A percentile compares a stretch with the other conserved stretches of the same genome.
Evolutionary conservation across 2,797 vertebrate species (phyloP).

Genomic region (Sylvilagus floridanus): DNA sequence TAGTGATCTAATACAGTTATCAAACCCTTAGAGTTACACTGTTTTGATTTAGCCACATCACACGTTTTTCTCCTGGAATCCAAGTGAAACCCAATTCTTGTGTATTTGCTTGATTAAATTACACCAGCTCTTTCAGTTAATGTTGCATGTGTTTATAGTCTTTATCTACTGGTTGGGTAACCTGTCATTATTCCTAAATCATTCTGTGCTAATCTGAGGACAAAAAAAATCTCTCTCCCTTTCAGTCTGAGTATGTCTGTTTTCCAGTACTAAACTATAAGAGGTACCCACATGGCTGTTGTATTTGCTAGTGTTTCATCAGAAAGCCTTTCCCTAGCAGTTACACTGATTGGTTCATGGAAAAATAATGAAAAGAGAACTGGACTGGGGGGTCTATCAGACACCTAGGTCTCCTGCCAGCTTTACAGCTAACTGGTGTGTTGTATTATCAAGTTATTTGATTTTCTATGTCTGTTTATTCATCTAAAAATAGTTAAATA

Average conservation of each 20-base stretch:
- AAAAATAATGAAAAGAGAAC: not conserved
- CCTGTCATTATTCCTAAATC: slow-evolving; percentile 6
- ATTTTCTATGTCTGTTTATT: not conserved
- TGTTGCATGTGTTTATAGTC: not conserved
- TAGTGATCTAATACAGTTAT: not conserved
- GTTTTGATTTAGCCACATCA: slow-evolving; percentile 37
- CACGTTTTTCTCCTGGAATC: not conserved
- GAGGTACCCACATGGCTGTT: not conserved
- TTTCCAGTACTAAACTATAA: not conserved
- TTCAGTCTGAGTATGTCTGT: not conserved
- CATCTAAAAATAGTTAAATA: slow-evolving; percentile 7
- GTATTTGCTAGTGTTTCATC: not conserved
- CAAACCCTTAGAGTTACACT: not conserved
- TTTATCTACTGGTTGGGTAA: not conserved
- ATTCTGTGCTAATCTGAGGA: not conserved
- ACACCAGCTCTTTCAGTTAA: not conserved
- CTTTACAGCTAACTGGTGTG: not conserved
- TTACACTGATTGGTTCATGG: not conserved
- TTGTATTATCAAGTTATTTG: not conserved
- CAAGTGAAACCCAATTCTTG: slow-evolving; percentile 28
- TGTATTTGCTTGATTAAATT: not conserved
- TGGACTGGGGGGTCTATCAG: not conserved
- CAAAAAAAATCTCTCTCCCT: slow-evolving; percentile 24
- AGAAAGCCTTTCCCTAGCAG: not conserved
- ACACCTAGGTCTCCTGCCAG: not conserved